Percentiles rank a stretch among this genome's conserved stretches.
Evolutionary conservation across 2,797 vertebrate genomes (phyloP).

Genomic region (Toxotes lorentzi): DNA sequence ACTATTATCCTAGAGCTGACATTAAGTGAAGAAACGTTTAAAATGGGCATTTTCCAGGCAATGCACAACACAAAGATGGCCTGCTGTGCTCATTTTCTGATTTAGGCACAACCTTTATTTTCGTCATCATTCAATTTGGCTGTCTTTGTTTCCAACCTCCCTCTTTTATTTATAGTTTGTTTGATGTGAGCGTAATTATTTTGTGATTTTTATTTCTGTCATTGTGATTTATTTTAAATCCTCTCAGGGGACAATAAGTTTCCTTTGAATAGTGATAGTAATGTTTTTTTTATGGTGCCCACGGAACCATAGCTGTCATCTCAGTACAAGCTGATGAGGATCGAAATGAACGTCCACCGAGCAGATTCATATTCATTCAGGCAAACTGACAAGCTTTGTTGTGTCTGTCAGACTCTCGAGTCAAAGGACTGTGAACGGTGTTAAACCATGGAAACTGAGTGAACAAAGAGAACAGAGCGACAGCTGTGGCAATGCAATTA

Average conservation of each 20-base stretch:
- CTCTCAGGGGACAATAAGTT: constrained; percentile 30
- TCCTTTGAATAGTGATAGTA: constrained; percentile 31
- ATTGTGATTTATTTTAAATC: constrained; percentile 35
- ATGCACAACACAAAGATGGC: neutral
- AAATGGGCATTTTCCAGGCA: neutral
- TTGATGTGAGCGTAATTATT: constrained; percentile 5
- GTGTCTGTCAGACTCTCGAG: constrained; percentile 54
- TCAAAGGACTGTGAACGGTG: constrained; percentile 38
- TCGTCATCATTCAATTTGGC: neutral
- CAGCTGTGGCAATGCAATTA: constrained; percentile 76
- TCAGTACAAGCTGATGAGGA: constrained; percentile 47
- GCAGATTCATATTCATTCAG: constrained; percentile 57
- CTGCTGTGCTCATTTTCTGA: neutral
- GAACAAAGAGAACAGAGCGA: constrained; percentile 59
- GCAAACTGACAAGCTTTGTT: constrained; percentile 60
- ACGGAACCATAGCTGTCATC: constrained; percentile 40
- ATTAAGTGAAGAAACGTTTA: neutral
- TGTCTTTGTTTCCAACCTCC: neutral
- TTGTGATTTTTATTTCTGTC: too few species aligned
- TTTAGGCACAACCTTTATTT: constrained; percentile 7
- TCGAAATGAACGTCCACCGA: constrained; percentile 50
- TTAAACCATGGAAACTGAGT: constrained; percentile 56
- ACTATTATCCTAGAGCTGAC: neutral
- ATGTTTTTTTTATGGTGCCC: constrained; percentile 37
- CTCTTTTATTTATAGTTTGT: constrained; percentile 9